Evolutionary conservation across 37 sponge, comb jelly and placozoan genomes (phyloP).

Genomic region (Crambe crambe): DNA sequence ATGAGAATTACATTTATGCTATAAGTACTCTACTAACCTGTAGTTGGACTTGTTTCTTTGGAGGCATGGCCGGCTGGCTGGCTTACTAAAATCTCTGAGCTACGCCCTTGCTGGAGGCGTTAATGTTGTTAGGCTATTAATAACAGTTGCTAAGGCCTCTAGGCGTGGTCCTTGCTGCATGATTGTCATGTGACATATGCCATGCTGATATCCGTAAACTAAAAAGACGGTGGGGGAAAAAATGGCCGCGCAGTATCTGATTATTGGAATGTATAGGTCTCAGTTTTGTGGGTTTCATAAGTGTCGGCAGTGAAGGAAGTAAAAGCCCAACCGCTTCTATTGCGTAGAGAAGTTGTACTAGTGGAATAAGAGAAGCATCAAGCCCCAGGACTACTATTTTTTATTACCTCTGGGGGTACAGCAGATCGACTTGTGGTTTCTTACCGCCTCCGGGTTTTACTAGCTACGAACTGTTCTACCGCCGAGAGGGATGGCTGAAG

Average conservation of each 20-base stretch:
- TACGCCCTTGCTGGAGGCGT: not conserved
- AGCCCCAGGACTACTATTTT: too few species aligned
- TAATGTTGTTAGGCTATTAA: not conserved
- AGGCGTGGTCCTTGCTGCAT: not conserved
- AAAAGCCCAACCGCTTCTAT: not conserved
- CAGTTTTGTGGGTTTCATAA: not conserved
- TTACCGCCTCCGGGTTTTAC: not conserved
- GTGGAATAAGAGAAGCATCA: too few species aligned
- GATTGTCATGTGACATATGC: not conserved
- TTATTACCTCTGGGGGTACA: too few species aligned
- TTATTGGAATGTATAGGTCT: not conserved
- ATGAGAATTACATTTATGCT: not conserved
- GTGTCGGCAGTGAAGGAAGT: not conserved
- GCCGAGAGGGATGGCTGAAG: constrained; percentile 6
- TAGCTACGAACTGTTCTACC: not conserved
- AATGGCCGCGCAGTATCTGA: not conserved
- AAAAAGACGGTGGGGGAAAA: not conserved
- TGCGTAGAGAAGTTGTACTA: not conserved
- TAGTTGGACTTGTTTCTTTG: constrained; percentile 78
- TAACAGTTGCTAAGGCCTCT: not conserved
- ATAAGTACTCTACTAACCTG: constrained; percentile 46
- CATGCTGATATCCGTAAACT: not conserved
- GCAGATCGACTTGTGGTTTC: too few species aligned
- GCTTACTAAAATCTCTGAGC: too few species aligned
- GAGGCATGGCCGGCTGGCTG: constrained; percentile 59